A percentile compares a stretch with the other conserved stretches of the same genome.
These are phyloP conservation scores for Helicorthomorpha holstii DNA, from an alignment of 1,140 invertebrate genomes.

Conservation along the genomic window DNA sequence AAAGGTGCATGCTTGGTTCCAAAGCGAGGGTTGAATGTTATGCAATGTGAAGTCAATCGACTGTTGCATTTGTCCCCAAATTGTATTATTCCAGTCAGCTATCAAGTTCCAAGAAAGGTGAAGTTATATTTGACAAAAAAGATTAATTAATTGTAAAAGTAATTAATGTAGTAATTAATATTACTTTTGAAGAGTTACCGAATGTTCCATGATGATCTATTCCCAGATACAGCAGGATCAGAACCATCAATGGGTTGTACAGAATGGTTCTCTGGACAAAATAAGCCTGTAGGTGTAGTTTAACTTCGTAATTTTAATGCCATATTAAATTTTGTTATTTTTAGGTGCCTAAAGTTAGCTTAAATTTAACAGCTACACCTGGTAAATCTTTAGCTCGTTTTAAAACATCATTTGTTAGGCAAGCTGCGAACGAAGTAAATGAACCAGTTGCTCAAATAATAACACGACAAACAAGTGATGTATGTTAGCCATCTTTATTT, in stretches of 20 bases:
- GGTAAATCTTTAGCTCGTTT: no score
- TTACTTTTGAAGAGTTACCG: constrained; percentile 53
- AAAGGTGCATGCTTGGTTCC: constrained; percentile 81
- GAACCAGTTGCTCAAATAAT: not conserved
- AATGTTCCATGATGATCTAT: constrained; percentile 83
- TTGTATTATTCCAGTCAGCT: constrained; percentile 76
- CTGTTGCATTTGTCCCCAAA: constrained; percentile 65
- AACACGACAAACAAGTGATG: no score
- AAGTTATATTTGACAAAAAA: no score
- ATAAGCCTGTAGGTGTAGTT: constrained; percentile 13
- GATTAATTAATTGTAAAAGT: no score
- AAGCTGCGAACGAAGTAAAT: not conserved
- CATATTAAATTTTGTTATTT: not conserved
- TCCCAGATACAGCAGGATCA: constrained; percentile 65
- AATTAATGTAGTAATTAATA: constrained; percentile 1
- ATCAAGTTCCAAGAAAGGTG: constrained; percentile 81
- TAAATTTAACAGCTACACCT: no score
- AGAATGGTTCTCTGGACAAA: constrained; percentile 47
- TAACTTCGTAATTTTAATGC: not conserved
- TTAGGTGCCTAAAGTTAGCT: constrained; percentile 3
- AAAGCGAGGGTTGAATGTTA: constrained; percentile 77
- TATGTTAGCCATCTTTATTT: no score
- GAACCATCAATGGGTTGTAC: constrained; percentile 52
- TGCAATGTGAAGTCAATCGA: constrained; percentile 86
- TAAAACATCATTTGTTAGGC: no score